A percentile compares a stretch with the other conserved stretches of the same genome.
phyloP scores from a whole-genome alignment of 2,888 invertebrate species.

The Drosophila kanekoi region DNA sequence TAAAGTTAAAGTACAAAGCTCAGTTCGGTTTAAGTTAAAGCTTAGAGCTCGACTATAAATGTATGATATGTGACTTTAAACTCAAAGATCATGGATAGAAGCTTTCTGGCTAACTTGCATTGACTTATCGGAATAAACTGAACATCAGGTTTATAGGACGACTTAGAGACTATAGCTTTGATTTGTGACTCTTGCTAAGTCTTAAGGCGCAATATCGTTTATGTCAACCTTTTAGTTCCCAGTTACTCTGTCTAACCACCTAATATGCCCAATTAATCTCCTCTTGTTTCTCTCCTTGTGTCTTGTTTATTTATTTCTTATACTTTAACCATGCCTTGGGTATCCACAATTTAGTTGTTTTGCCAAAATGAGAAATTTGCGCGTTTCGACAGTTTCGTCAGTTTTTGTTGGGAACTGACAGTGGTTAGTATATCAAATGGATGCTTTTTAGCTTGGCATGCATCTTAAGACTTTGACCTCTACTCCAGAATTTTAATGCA shows the following conservation, averaged over 20 bases:
- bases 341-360: conserved; percentile 72
- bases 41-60: neutral
- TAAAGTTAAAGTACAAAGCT: neutral
- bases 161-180: too few relatives aligned
- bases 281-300: conserved; percentile 67
- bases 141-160: too few relatives aligned
- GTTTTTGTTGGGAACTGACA: conserved; percentile 82
- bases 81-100: too few relatives aligned
- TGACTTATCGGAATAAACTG: too few relatives aligned
- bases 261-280: conserved; percentile 59
- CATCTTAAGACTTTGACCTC: neutral
- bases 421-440: conserved; percentile 78
- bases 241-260: conserved; percentile 29
- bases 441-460: conserved; percentile 10
- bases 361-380: conserved; percentile 82
- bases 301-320: conserved; percentile 33
- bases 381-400: conserved; percentile 77
- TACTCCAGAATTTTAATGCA: neutral
- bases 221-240: conserved; percentile 5
- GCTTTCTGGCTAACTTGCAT: too few relatives aligned
- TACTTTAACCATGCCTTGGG: conserved; percentile 31
- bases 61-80: too few relatives aligned
- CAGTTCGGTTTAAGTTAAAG: neutral
- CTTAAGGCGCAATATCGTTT: conserved; percentile 8
- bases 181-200: neutral